Conservation (phyloP, 2,113 vertebrate genomes). For the Anas platyrhynchos region DNA sequence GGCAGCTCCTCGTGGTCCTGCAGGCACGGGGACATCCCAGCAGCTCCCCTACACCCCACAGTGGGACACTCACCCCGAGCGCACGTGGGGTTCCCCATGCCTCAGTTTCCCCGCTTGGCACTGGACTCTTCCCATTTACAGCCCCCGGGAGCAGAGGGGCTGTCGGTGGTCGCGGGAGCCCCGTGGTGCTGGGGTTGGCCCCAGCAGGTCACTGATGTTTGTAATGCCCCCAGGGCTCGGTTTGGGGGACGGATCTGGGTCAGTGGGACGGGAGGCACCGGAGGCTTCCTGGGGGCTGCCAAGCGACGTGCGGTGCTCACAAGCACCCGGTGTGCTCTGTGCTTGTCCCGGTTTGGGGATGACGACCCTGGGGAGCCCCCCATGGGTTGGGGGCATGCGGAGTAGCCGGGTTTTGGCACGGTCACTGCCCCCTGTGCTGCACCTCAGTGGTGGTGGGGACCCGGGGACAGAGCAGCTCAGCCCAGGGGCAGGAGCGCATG, state of each 20-base stretch:
- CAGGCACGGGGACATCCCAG: rapidly evolving
- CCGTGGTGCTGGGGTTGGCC: not conserved
- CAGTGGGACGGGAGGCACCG: not conserved
- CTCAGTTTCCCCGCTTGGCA: not conserved
- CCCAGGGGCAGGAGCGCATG: rapidly evolving
- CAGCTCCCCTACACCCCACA: rapidly evolving
- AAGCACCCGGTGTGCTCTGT: rapidly evolving
- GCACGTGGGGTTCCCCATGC: rapidly evolving
- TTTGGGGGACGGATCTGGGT: rapidly evolving
- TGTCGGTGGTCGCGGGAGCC: not conserved
- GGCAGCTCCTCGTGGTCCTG: not conserved
- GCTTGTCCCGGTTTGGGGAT: not conserved
- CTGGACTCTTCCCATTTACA: not conserved
- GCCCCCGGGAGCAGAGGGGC: not conserved
- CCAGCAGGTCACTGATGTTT: not conserved
- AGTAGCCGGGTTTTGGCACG: not conserved
- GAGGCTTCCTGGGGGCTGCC: not conserved
- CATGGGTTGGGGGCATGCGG: rapidly evolving
- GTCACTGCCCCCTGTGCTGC: not conserved
- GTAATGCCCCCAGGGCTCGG: rapidly evolving
- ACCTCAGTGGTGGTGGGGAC: rapidly evolving
- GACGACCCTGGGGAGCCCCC: not conserved
- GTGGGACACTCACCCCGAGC: not conserved
- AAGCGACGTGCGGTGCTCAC: rapidly evolving
- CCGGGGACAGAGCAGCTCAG: not conserved